Conservation (phyloP, 2,888 invertebrate genomes). For the Ganaspis brasiliensis region DNA sequence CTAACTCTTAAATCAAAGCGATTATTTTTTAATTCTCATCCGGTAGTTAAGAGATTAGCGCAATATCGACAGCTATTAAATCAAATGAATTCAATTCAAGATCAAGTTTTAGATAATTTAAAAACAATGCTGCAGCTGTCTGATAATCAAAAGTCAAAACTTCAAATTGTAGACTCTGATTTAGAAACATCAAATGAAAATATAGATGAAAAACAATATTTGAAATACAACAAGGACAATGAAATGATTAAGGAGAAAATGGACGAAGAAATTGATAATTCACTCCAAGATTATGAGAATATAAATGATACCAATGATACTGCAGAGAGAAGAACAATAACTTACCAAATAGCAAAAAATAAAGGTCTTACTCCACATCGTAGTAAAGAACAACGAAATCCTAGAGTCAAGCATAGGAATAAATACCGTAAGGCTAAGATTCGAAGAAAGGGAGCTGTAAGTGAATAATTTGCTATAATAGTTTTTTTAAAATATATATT, state of each 20-base stretch:
- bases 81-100: conserved; percentile 87
- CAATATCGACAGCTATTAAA: conserved; percentile 90
- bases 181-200: conserved; percentile 55
- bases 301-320: conserved; percentile 59
- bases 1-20: conserved; percentile 90
- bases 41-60: conserved; percentile 92
- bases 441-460: conserved; percentile 95
- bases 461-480: conserved; percentile 55
- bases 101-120: conserved; percentile 86
- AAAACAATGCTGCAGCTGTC: conserved; percentile 82
- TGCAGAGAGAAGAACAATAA: conserved; percentile 89
- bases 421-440: conserved; percentile 96
- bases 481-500: conserved; percentile 42
- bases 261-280: conserved; percentile 57
- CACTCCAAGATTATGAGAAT: conserved; percentile 47
- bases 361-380: conserved; percentile 95
- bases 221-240: conserved; percentile 47
- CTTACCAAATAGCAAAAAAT: conserved; percentile 97
- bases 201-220: conserved; percentile 62
- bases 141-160: conserved; percentile 74
- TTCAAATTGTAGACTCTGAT: conserved; percentile 50
- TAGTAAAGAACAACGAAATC: conserved; percentile 96
- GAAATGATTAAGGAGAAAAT: conserved; percentile 58
- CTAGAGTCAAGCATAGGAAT: conserved; percentile 95
- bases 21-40: conserved; percentile 89